A percentile compares a stretch with the other conserved stretches of the same genome.
Conservation (phyloP, 2,888 invertebrate species). For the Caenorhabditis doughertyi region DNA sequence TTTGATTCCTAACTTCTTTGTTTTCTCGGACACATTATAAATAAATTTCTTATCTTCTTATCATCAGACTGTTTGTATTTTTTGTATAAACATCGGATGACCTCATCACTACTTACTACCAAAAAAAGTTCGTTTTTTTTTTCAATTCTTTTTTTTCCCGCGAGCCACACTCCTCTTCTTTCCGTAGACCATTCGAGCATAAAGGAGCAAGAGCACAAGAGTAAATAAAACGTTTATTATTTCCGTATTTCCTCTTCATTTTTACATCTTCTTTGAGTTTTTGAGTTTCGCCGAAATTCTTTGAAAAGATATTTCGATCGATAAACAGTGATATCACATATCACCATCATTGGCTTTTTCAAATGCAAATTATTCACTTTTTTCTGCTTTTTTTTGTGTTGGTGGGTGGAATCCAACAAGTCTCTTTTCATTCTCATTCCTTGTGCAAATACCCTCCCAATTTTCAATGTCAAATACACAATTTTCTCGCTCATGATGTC, state of each 20-base stretch:
- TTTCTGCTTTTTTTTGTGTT: neutral
- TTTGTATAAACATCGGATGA: conserved; percentile 16
- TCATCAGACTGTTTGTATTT: conserved; percentile 20
- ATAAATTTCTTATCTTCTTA: conserved; percentile 8
- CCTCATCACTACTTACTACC: neutral
- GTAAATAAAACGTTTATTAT: conserved; percentile 41
- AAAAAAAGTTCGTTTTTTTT: neutral
- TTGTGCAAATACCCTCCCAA: conserved; percentile 30
- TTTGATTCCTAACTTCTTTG: too few species aligned
- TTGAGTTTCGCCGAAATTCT: neutral
- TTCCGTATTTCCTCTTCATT: conserved; percentile 28
- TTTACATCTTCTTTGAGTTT: conserved; percentile 8
- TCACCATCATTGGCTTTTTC: neutral
- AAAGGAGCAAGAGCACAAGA: conserved; percentile 30
- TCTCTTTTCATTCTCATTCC: conserved; percentile 1
- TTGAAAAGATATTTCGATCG: neutral
- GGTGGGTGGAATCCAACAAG: neutral
- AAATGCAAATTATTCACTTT: conserved; percentile 47
- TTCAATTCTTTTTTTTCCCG: conserved; percentile 6
- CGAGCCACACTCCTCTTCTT: conserved; percentile 10
- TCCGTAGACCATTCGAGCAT: conserved; percentile 4
- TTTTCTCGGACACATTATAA: too few species aligned
- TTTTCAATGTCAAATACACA: conserved; percentile 43
- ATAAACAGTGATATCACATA: conserved; percentile 17
- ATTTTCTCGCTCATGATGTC: conserved; percentile 11